Conservation (phyloP, 2,888 invertebrate genomes). For the Lymantria dispar region DNA sequence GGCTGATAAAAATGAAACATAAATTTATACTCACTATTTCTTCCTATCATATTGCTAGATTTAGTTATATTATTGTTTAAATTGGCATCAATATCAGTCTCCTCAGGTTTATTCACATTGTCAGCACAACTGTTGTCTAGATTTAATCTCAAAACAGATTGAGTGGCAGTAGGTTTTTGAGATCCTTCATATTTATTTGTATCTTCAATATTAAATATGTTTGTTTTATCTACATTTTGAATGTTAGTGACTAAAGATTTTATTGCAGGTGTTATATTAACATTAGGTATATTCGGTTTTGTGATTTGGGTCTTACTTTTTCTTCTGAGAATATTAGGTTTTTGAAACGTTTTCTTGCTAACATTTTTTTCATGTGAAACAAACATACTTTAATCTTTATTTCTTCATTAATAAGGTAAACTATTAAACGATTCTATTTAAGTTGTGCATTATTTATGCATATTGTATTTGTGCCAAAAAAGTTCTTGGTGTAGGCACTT, state of each 20-base stretch:
- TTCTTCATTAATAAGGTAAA: slow-evolving; percentile 17
- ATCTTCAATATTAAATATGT: slow-evolving; percentile 6
- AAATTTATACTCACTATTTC: slow-evolving; percentile 12
- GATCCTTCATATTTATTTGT: slow-evolving; percentile 3
- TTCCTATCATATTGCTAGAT: slow-evolving; percentile 6
- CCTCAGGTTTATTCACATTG: slow-evolving; percentile 8
- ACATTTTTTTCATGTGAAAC: slow-evolving; percentile 54
- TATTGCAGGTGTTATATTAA: slow-evolving; percentile 34
- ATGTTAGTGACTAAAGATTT: slow-evolving; percentile 17
- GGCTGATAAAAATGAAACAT: no score
- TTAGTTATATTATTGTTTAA: slow-evolving; percentile 10
- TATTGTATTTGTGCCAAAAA: no score
- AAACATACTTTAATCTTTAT: slow-evolving; percentile 51
- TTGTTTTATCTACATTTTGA: slow-evolving; percentile 3
- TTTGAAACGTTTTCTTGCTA: slow-evolving; percentile 60
- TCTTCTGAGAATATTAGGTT: slow-evolving; percentile 70
- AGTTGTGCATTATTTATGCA: no score
- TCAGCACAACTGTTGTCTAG: slow-evolving; percentile 15
- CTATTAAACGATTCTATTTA: no score
- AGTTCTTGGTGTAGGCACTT: no score
- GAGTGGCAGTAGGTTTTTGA: slow-evolving; percentile 1
- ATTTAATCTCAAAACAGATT: slow-evolving; percentile 13
- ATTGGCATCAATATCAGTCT: slow-evolving; percentile 26
- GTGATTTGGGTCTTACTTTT: slow-evolving; percentile 42
- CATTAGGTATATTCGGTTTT: slow-evolving; percentile 24